Base-by-base conservation (phyloP, 1,140 invertebrate genomes). In the Sycophaga agraensis region DNA sequence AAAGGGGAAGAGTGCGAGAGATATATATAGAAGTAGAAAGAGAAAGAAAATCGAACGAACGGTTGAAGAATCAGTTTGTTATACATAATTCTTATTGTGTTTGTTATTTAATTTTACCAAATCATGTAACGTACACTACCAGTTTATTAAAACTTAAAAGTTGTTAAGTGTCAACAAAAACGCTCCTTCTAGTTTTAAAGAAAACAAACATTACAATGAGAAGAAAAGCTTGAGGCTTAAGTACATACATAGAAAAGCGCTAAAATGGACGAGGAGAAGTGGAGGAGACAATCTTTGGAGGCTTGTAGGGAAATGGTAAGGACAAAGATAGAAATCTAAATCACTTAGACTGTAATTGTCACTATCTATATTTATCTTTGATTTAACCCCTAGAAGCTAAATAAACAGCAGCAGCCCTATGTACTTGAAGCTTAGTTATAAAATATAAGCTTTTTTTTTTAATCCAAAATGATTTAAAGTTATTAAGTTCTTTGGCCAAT, bases 231-330 rank as follows among this genome's bases (percentile, higher is more conserved):
- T 26, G 26, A 62, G 9, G 14, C 48, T 43, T 34, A 34, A n/a
- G 12, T n/a, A 19, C 8, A 3, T 24, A 24, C 7, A 19, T 49
- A 2, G 16, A 55, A 14, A 26, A 26, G 37, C 17, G 22, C 12
- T 5, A 61, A 14, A 6, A 62, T 71, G 66, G 73, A 76, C 35
- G 71, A 72, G 12, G 71, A 77, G 17, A 71, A 75, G 54, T 65
- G 65, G 19, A 69, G 64, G 50, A 66, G 66, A 65, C 67, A 66
- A 45, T 67, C 73, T 17, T 64, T 72, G 64, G 72, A 76, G 24
- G 51, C 70, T 39, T 66, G 71, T 19, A 72, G 64, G 49, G 72
- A 75, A 67, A 70, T 76, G 68, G 75, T 69, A 66, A 53, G 65
- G 16, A 26, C 17, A 28, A 48, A 48, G 12, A 26, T 57, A 39